Base-by-base conservation (phyloP, 2,797 vertebrate species). In the Psittacula echo region DNA sequence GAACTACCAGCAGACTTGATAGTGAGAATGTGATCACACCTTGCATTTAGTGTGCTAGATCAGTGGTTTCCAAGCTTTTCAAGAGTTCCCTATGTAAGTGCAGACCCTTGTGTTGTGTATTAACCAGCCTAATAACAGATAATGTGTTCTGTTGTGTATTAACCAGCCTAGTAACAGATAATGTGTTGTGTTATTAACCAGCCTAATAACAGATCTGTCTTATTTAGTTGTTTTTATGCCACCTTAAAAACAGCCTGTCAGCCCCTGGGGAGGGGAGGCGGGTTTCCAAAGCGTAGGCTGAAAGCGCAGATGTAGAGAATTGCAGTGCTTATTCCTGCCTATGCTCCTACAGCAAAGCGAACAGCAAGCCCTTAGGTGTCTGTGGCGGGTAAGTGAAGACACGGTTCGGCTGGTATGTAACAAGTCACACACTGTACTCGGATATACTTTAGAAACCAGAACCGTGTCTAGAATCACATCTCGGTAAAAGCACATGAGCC, bases 331-430 rank as follows among this genome's bases (percentile, higher is more conserved):
- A 4, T n/a, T 70, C 58, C 73, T 39, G 48, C 34, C 54, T 14
- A 5, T 0, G 0, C 6, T 73, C 21, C 66, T 19, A 15, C 58
- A 60, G 72, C 56, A 51, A 62, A 12, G 2, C 0, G 17, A 37
- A 51, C 44, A n/a, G 51, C 1, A 5, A 48, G 44, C n/a, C 47
- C 44, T 29, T 4, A 53, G 66, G 24, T 26, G 21, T 14, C 13
- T 26, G 26, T 5, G 16, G 62, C 2, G 1, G 66, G 8, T 6
- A 10, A 11, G 41, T 11, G 66, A 50, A 34, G 82, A 42, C 5
- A 3, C 0, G 2, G 47, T 66, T 70, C 21, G 8, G 24, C 14
- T 15, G 51, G 47, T 4, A 4, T 0, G 30, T 18, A 26, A 18
- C n/a, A 5, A 2, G 29, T 23, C 75, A 42, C 60, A 10, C 5